A percentile compares a stretch with the other conserved stretches of the same genome.
Evolutionary conservation across 2,797 vertebrate species (phyloP).

Genomic region (Hippocampus kuda): DNA sequence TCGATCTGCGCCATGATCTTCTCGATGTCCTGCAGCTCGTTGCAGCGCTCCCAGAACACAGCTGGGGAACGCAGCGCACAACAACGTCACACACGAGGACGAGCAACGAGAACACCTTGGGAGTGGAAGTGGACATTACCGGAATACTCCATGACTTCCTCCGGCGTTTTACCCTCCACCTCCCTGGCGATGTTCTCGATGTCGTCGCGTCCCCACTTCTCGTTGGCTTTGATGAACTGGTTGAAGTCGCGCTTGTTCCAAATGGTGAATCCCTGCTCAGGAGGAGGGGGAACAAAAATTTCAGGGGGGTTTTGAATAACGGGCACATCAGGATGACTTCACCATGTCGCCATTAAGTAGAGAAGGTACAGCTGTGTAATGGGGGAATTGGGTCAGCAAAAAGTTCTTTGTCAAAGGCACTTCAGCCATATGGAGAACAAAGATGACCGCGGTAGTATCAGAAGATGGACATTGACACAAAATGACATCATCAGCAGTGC

Average conservation of each 20-base stretch:
- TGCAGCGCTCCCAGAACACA: conserved; percentile 98
- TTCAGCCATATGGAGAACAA: too few species aligned
- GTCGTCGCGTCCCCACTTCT: conserved; percentile 98
- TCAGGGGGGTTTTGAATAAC: not conserved
- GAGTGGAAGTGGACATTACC: conserved; percentile 60
- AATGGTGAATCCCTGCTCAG: conserved; percentile 87
- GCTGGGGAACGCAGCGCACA: conserved; percentile 55
- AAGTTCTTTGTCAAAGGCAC: too few species aligned
- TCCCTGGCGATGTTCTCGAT: conserved; percentile 98
- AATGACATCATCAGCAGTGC: too few species aligned
- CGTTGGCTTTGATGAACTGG: conserved; percentile 99
- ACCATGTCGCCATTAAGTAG: not conserved
- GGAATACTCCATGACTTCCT: conserved; percentile 98
- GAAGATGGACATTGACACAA: too few species aligned
- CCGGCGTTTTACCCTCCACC: conserved; percentile 96
- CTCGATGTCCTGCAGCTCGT: conserved; percentile 96
- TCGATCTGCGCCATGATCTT: conserved; percentile 99
- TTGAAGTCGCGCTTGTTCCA: conserved; percentile 99
- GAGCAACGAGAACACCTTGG: not conserved
- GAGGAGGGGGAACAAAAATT: not conserved
- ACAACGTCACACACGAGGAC: not conserved
- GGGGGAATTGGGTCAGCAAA: too few species aligned
- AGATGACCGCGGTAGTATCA: too few species aligned
- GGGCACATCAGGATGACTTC: too few species aligned
- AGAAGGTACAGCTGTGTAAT: not conserved